Base-by-base conservation (phyloP, 2,113 vertebrate genomes). In the Takifugu flavidus region DNA sequence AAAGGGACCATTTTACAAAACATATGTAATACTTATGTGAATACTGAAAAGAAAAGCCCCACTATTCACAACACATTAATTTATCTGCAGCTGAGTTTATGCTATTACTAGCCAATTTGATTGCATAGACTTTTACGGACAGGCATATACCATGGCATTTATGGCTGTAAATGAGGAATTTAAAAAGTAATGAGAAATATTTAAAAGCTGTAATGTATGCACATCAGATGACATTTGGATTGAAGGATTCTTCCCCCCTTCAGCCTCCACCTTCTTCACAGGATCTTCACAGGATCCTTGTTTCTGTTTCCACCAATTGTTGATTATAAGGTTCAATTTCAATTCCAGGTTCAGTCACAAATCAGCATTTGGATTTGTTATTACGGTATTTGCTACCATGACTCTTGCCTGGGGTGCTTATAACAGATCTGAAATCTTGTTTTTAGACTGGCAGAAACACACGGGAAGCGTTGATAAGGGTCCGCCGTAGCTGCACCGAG, bases 191-290 rank as follows among this genome's bases (percentile, higher is more conserved):
- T 65, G 55, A 61, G 59, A 58, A 63, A 27, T 55, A 67, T 72
- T 80, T 74, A 74, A 72, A 78, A 62, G 34, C 68, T 71, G 8
- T 67, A 74, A 78, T 78, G 50, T 67, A 74, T 79, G 60, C 71
- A 63, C 51, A 62, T 58, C 13, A 13, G 31, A 45, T 25, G 7
- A 13, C 49, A 20, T 4, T 53, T 26, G 56, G 42, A 29, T 45
- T 27, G 3, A 57, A 49, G 14, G 34, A 61, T 26, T 42, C 12
- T 52, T 6, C 47, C 25, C 2, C 2, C 8, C 3, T 1, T 26
- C 4, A 53, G 15, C 43, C 49, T 28, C 4, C 44, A 12, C 14
- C 13, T 47, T 45, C 28, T 13, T 46, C 34, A 2, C 11, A 39
- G 34, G 34, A 20, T 20, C 20, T 20, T 39, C 34, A 39, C 8